These are phyloP conservation scores for Craterocephalus amniculus DNA, from an alignment of 2,797 vertebrate species.

Conservation along the genomic window DNA sequence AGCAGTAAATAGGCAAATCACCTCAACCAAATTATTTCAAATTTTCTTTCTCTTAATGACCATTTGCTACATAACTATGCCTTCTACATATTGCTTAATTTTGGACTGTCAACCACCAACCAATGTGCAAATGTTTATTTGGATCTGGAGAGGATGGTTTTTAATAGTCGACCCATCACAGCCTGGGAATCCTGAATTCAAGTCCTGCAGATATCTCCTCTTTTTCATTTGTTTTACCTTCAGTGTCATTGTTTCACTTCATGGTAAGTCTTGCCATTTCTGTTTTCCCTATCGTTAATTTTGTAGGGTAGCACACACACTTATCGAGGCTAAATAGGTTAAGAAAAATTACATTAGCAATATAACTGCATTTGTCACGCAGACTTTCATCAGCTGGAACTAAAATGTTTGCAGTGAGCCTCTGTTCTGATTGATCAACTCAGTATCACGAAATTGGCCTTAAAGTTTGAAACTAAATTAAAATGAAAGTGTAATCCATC, in stretches of 20 bases:
- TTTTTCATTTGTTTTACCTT: no score
- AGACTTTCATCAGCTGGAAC: neutral
- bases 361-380: neutral
- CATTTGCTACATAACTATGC: neutral
- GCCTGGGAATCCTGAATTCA: no score
- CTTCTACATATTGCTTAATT: neutral
- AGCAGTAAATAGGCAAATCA: neutral
- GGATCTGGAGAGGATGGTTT: no score
- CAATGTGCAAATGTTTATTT: no score
- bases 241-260: no score
- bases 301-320: neutral
- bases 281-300: neutral
- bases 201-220: no score
- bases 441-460: slow-evolving; percentile 9
- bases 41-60: neutral
- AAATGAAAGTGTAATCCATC: slow-evolving; percentile 40
- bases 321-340: neutral
- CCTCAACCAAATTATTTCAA: neutral
- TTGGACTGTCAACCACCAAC: no score
- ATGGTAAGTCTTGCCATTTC: neutral
- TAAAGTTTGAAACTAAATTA: slow-evolving; percentile 27
- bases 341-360: neutral
- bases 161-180: no score
- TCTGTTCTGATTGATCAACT: slow-evolving; percentile 7
- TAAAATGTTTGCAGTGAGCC: slow-evolving; percentile 3